These are phyloP conservation scores for Aphyosemion australe DNA, from an alignment of 2,113 vertebrate genomes.

Conservation along the genomic window DNA sequence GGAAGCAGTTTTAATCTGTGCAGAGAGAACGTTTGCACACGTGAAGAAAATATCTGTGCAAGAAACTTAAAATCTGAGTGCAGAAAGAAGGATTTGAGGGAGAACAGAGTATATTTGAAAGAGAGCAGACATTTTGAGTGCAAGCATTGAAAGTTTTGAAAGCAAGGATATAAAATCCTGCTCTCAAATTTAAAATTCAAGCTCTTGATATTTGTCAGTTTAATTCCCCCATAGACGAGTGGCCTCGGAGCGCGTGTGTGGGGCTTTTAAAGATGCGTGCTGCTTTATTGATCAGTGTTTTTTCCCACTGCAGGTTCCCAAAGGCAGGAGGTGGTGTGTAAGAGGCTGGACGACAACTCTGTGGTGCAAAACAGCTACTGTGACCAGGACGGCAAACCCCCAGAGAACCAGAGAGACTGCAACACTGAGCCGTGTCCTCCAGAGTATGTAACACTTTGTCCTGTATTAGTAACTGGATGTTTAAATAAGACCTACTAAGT, in stretches of 20 bases:
- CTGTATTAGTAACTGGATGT: neutral
- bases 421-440: conserved; percentile 95
- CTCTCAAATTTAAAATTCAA: too few species aligned
- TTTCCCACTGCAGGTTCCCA: conserved; percentile 82
- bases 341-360: conserved; percentile 93
- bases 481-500: neutral
- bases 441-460: conserved; percentile 86
- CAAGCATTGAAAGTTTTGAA: too few species aligned
- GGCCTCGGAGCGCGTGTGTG: conserved; percentile 19
- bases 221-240: too few species aligned
- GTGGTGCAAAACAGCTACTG: conserved; percentile 97
- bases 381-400: conserved; percentile 91
- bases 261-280: conserved; percentile 23
- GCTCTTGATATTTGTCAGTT: too few species aligned
- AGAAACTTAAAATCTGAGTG: too few species aligned
- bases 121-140: too few species aligned
- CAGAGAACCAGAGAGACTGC: conserved; percentile 94
- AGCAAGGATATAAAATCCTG: too few species aligned
- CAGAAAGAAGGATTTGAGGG: too few species aligned
- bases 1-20: too few species aligned
- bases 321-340: conserved; percentile 95
- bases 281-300: conserved; percentile 31
- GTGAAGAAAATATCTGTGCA: too few species aligned
- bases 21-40: too few species aligned
- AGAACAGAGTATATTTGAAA: too few species aligned